Base-by-base conservation (phyloP, 1,140 invertebrate species). In the Cecropterus lyciades region DNA sequence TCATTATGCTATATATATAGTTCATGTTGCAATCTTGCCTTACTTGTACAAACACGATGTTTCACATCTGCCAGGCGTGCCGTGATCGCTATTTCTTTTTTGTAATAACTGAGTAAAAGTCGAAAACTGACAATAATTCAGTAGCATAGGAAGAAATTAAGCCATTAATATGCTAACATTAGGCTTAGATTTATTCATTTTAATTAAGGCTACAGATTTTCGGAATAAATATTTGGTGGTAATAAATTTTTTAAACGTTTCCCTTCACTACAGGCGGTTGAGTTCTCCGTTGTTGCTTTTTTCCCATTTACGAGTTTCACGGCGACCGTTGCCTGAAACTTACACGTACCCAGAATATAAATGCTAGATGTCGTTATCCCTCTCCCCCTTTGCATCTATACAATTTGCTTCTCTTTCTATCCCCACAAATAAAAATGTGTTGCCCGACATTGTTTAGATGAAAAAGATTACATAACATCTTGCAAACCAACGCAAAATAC, bases 231-330 rank as follows among this genome's bases (percentile, higher is more conserved):
- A 51, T 51, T 63, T 51, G 11, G 20, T 13, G 49, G 24, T 40
- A 53, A 65, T 65, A 52, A 53, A 45, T 65, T 45, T 14, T 65
- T 24, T 27, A 52, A 52, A 37, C 62, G 27, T 66, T 79, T 82
- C 84, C 74, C 89, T 67, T 84, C 89, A 87, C 87, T 91, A 90
- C 74, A 81, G 85, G 78, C 80, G 80, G 86, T 89, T 87, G 77
- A 89, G 80, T 82, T 91, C 81, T 82, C 78, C 82, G 86, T 87
- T 91, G 87, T 91, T 90, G 89, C 87, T 91, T 91, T 91, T 90
- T 91, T 91, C 89, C 89, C 87, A 90, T 91, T 92, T 92, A 90
- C 87, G 87, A 89, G 87, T 92, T 92, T 92, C 87, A 92, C 87
- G 84, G 86, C 87, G 87, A 90, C 89, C 87, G 87, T 90, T 90